Base-by-base conservation (phyloP, 2,797 vertebrate species). In the Takifugu ocellatus region DNA sequence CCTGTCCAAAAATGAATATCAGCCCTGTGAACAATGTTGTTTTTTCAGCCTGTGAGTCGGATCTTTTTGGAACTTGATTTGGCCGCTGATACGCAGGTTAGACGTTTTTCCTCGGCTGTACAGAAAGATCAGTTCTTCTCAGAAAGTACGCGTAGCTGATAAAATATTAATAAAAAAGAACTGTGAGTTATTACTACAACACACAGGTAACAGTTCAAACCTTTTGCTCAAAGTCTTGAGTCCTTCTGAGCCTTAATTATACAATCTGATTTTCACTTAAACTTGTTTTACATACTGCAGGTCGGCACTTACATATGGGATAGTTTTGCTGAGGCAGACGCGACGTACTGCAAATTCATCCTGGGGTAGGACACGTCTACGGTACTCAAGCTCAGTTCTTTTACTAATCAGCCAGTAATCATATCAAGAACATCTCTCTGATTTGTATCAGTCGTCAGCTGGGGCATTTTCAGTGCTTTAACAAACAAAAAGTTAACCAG, bases 401-500 rank as follows among this genome's bases (percentile, higher is more conserved):
- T 61, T 58, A 50, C 50, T 56, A 66, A 73, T 73, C 47, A 61
- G 26, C 44, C 51, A 58, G 24, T 59, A 77, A 66, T 54, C 33
- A 69, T 21, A 63, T 65, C 56, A 56, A 57, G 58, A 66, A 24
- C 46, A 33, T 5, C 3, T 39, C 33, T 57, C 71, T 59, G 58
- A 53, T 75, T 59, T 59, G 52, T 43, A 63, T 70, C 46, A 59
- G 45, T 62, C 54, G 75, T 63, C 54, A 66, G 3, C 16, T 36
- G 59, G 68, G 60, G 45, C 66, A 72, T 56, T 60, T 53, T 67
- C 64, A 39, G 62, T 14, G 52, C 17, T 2, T 6, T 45, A 25
- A 52, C 68, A 64, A 68, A 5, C 21, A 61, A 59, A 70, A 53
- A 65, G 45, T 71, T 51, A 65, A 72, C 59, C 61, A 75, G 59